Conservation (phyloP, 2,113 vertebrate genomes). For the Grammomys dolichurus region DNA sequence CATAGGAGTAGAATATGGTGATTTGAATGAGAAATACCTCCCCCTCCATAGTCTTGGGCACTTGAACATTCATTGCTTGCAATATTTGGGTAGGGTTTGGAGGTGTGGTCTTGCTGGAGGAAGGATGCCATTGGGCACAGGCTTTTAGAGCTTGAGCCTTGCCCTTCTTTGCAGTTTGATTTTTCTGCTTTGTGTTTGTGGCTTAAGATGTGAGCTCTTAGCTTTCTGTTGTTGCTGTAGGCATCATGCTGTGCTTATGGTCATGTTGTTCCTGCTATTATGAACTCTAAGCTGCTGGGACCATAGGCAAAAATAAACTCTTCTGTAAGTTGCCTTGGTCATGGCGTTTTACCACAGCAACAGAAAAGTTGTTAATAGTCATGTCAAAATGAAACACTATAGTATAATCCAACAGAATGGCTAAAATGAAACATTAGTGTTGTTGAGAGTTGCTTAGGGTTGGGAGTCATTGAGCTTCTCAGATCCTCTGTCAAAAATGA, state of each 20-base stretch:
- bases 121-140: neutral
- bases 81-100: neutral
- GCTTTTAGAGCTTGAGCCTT: neutral
- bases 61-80: neutral
- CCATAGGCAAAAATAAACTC: neutral
- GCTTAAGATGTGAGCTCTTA: neutral
- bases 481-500: neutral
- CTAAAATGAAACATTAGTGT: constrained; percentile 13
- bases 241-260: neutral
- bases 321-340: neutral
- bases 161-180: too few species aligned
- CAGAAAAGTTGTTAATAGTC: neutral
- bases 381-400: neutral
- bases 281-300: neutral
- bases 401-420: neutral
- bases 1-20: neutral
- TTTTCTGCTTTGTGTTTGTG: neutral
- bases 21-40: neutral
- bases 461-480: neutral
- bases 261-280: neutral
- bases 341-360: neutral
- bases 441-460: neutral
- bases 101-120: neutral
- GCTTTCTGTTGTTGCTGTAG: neutral
- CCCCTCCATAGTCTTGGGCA: neutral